phyloP scores from a whole-genome alignment of 2,113 vertebrate species.

The Mesocricetus auratus region DNA sequence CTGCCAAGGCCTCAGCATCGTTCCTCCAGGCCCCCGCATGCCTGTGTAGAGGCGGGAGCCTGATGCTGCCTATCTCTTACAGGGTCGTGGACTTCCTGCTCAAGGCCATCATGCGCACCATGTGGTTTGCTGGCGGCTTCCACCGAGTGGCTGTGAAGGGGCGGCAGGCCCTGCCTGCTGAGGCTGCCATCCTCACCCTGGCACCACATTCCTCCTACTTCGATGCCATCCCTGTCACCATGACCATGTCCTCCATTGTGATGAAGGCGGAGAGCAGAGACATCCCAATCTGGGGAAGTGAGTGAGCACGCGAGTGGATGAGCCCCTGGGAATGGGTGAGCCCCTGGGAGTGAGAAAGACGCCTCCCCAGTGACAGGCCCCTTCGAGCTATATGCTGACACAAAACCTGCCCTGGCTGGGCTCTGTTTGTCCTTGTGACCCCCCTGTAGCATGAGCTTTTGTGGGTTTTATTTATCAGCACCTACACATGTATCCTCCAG shows the following conservation, averaged over 20 bases:
- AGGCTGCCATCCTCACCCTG: conserved; percentile 94
- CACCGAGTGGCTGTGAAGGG: conserved; percentile 96
- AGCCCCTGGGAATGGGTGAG: neutral
- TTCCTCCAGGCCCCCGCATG: neutral
- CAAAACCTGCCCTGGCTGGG: neutral
- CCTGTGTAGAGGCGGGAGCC: neutral
- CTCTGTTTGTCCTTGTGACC: neutral
- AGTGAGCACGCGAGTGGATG: conserved; percentile 87
- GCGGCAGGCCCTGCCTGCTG: conserved; percentile 87
- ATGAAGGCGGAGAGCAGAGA: conserved; percentile 96
- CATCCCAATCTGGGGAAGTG: conserved; percentile 98
- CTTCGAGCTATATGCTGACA: neutral
- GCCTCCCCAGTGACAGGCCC: neutral
- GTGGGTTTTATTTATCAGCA: neutral
- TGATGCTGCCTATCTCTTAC: conserved; percentile 63
- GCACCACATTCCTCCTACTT: conserved; percentile 98
- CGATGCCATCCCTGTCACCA: conserved; percentile 97
- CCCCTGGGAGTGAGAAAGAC: neutral
- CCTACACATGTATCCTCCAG: neutral
- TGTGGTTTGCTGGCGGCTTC: conserved; percentile 98
- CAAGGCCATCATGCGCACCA: conserved; percentile 93
- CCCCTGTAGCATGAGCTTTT: no score
- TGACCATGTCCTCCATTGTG: conserved; percentile 97
- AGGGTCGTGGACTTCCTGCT: conserved; percentile 92
- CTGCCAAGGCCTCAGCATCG: no score